A percentile compares a stretch with the other conserved stretches of the same genome.
phyloP scores from a whole-genome alignment of 2,888 invertebrate genomes.

The Axea sp. region DNA sequence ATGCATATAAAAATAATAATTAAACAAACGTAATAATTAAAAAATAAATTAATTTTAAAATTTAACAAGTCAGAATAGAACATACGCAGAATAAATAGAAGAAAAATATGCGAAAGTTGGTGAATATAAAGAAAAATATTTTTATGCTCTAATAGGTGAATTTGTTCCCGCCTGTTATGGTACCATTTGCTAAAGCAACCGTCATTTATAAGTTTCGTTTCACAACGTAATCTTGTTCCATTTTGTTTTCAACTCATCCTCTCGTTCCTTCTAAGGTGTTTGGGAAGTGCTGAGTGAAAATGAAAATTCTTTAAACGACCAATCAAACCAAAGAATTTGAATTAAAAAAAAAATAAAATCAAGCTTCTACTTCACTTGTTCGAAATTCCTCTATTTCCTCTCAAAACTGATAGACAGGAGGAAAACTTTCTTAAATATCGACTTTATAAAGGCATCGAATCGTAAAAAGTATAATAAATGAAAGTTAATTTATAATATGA shows the following conservation, averaged over 20 bases:
- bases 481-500: constrained; percentile 41
- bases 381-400: constrained; percentile 48
- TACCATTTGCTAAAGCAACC: constrained; percentile 39
- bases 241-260: constrained; percentile 56
- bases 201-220: constrained; percentile 37
- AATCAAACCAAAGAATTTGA: constrained; percentile 62
- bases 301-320: constrained; percentile 61
- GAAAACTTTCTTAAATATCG: constrained; percentile 54
- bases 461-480: constrained; percentile 50
- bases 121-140: constrained; percentile 39
- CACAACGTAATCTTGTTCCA: constrained; percentile 45
- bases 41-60: no score
- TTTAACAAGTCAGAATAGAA: constrained; percentile 20
- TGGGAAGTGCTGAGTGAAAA: constrained; percentile 58
- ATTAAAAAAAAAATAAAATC: constrained; percentile 62
- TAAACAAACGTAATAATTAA: no score
- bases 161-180: constrained; percentile 48
- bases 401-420: constrained; percentile 50
- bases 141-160: constrained; percentile 52
- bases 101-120: constrained; percentile 39
- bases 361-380: constrained; percentile 44
- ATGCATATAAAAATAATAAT: no score
- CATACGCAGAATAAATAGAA: constrained; percentile 37
- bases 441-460: constrained; percentile 39
- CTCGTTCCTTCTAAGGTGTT: constrained; percentile 33